phyloP scores from a whole-genome alignment of 2,113 vertebrate genomes.

The Pantherophis guttatus region DNA sequence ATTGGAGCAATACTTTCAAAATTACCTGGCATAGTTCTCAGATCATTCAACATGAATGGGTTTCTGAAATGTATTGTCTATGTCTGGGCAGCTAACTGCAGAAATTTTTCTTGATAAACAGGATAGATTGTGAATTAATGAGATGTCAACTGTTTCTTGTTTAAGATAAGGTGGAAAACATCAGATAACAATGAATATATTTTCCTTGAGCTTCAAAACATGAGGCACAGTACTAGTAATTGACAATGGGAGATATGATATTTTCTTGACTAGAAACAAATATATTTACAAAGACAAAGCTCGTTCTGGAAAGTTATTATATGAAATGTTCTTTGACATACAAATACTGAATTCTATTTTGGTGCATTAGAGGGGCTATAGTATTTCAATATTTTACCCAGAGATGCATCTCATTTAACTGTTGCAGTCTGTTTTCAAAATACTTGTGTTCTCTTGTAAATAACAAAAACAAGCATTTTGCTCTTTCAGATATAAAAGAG shows the following conservation, averaged over 20 bases:
- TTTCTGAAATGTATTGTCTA: neutral
- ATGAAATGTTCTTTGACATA: neutral
- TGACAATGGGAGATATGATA: neutral
- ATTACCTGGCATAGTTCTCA: neutral
- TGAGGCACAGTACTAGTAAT: neutral
- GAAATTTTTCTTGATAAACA: neutral
- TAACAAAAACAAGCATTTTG: neutral
- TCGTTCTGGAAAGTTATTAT: conserved; percentile 27
- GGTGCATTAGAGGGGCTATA: neutral
- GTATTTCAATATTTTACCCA: neutral
- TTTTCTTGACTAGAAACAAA: neutral
- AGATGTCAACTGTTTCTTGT: neutral
- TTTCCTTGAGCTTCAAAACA: neutral
- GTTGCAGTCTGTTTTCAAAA: neutral
- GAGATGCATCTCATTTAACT: neutral
- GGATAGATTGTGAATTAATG: neutral
- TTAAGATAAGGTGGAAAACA: neutral
- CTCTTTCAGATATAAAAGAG: neutral
- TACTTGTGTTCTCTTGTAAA: neutral
- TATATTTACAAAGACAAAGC: conserved; percentile 3
- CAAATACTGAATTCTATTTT: neutral
- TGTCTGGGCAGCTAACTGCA: neutral
- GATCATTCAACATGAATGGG: neutral
- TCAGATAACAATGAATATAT: neutral
- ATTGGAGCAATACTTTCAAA: neutral